Percentiles rank a stretch among this genome's conserved stretches.
phyloP scores from a whole-genome alignment of 2,797 vertebrate species.

The Phrynocephalus forsythii region DNA sequence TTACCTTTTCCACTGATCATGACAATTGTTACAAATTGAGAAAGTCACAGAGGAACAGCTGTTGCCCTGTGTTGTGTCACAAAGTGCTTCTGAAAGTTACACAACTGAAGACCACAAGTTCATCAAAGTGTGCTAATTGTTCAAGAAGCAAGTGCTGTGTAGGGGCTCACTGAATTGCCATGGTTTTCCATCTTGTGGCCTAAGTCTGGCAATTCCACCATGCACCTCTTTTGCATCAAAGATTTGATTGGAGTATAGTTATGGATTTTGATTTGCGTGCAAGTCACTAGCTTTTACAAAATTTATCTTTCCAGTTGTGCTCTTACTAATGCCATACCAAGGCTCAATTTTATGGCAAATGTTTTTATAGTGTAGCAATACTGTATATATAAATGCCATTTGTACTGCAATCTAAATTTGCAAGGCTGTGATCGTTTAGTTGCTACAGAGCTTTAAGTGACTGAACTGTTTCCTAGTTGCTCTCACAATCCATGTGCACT shows the following conservation, averaged over 20 bases:
- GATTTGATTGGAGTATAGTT: neutral
- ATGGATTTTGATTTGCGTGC: neutral
- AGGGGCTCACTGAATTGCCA: neutral
- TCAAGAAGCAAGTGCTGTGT: neutral
- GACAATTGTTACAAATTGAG: neutral
- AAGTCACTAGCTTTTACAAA: neutral
- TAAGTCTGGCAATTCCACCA: neutral
- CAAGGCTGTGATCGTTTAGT: neutral
- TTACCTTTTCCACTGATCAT: neutral
- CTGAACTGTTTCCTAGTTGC: neutral
- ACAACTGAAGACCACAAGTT: neutral
- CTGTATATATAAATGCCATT: neutral
- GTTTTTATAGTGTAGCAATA: neutral
- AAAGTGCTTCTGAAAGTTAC: neutral
- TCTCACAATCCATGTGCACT: neutral
- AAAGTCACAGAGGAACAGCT: neutral
- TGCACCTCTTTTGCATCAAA: neutral
- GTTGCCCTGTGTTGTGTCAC: neutral
- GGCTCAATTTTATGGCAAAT: neutral
- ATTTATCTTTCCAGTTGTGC: neutral
- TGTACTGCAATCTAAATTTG: neutral
- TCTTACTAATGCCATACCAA: neutral
- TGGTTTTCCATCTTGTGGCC: no score
- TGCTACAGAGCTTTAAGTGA: neutral
- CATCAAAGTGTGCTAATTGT: no score